Conservation (phyloP, 2,113 vertebrate species). For the Heteronetta atricapilla region DNA sequence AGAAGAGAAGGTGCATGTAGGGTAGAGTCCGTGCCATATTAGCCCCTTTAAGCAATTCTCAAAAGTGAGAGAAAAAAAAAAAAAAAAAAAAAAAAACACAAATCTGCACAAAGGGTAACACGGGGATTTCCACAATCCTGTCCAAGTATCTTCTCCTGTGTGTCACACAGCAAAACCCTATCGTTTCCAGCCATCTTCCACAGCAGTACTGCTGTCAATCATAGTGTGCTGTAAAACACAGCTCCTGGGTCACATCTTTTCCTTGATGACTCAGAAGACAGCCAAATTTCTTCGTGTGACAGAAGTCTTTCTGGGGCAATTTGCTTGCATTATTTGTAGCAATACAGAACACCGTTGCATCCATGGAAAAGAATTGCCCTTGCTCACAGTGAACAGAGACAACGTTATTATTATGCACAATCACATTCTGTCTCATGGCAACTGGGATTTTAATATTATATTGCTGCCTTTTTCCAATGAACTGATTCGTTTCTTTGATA, state of each 20-base stretch:
- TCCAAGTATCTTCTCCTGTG: background rate
- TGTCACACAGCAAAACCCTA: background rate
- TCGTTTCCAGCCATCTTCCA: background rate
- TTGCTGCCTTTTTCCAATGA: conserved; percentile 13
- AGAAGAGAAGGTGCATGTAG: background rate
- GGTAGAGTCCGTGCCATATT: background rate
- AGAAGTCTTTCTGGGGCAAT: background rate
- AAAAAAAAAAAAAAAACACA: background rate
- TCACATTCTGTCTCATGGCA: background rate
- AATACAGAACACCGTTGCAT: background rate
- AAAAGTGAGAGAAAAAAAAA: background rate
- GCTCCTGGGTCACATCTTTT: background rate
- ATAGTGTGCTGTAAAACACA: background rate
- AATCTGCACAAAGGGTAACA: background rate
- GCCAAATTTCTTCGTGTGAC: background rate
- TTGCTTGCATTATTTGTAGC: background rate
- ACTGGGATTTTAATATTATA: conserved; percentile 19
- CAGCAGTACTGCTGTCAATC: background rate
- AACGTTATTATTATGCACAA: conserved; percentile 27
- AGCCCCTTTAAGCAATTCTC: background rate
- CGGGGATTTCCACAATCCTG: background rate
- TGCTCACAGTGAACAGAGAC: background rate
- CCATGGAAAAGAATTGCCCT: background rate
- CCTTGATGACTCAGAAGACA: background rate
- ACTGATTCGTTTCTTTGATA: conserved; percentile 32